These are phyloP conservation scores for Argynnis bischoffii DNA, from an alignment of 2,888 invertebrate genomes.

Conservation along the genomic window DNA sequence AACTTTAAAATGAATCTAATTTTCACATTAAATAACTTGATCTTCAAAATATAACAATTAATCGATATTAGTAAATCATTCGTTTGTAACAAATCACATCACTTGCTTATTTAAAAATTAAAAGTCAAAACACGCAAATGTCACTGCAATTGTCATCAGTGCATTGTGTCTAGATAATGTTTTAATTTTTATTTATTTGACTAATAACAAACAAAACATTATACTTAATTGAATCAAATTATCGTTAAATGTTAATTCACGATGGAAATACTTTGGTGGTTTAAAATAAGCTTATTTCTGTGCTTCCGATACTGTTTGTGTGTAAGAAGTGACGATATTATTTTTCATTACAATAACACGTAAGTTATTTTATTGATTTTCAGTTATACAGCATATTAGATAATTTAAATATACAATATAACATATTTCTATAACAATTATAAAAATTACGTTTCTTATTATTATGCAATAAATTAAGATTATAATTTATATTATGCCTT, in stretches of 20 bases:
- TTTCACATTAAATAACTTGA: no score
- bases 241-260: constrained; percentile 17
- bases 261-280: constrained; percentile 27
- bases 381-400: neutral
- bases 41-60: no score
- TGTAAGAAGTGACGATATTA: constrained; percentile 54
- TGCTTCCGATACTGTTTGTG: constrained; percentile 18
- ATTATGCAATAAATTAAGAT: no score
- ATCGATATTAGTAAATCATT: no score
- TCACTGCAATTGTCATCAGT: neutral
- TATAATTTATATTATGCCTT: no score
- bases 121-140: neutral
- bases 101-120: constrained; percentile 8
- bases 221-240: neutral
- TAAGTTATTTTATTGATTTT: constrained; percentile 50
- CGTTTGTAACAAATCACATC: neutral
- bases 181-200: constrained; percentile 7
- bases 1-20: no score
- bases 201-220: constrained; percentile 6
- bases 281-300: constrained; percentile 21
- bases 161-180: constrained; percentile 1
- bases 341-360: constrained; percentile 75
- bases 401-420: no score
- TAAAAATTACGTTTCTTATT: no score
- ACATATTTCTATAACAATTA: no score